Conservation (phyloP, 2,113 vertebrate species). For the Engraulis encrasicolus region DNA sequence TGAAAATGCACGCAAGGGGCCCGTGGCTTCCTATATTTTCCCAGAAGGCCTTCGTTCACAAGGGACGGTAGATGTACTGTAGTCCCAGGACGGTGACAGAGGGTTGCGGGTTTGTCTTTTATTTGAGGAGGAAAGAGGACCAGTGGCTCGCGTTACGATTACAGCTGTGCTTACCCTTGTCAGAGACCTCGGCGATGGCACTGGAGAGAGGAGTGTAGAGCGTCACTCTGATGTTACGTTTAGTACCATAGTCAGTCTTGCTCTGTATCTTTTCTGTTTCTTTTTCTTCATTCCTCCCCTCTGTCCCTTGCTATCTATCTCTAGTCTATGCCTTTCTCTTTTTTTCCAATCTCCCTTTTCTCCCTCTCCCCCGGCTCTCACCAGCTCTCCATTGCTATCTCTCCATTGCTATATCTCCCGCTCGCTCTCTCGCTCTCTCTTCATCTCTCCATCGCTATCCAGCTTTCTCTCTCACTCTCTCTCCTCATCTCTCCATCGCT, state of each 20-base stretch:
- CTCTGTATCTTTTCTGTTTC: background rate
- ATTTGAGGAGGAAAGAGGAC: slow-evolving; percentile 35
- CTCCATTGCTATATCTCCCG: background rate
- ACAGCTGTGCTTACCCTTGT: slow-evolving; percentile 66
- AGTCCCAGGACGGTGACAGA: slow-evolving; percentile 34
- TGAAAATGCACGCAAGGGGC: slow-evolving; percentile 54
- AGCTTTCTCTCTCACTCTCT: too few relatives aligned
- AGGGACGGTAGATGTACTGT: slow-evolving; percentile 45
- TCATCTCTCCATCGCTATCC: too few relatives aligned
- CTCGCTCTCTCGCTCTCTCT: background rate
- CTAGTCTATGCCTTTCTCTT: too few relatives aligned
- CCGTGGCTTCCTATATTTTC: slow-evolving; percentile 36
- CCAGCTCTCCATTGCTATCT: background rate
- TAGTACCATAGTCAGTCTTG: slow-evolving; percentile 13
- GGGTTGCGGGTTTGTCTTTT: slow-evolving; percentile 47
- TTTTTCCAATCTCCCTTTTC: too few relatives aligned
- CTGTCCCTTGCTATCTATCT: too few relatives aligned
- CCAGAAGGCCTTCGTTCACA: slow-evolving; percentile 52
- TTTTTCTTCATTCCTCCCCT: background rate
- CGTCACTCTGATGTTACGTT: slow-evolving; percentile 52
- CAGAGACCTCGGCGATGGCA: slow-evolving; percentile 59
- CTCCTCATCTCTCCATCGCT: too few relatives aligned
- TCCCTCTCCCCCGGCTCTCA: too few relatives aligned
- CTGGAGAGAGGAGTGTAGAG: slow-evolving; percentile 60
- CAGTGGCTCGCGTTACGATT: slow-evolving; percentile 69